Base-by-base conservation (phyloP, 1,140 invertebrate genomes). In the Aphelinus certus region DNA sequence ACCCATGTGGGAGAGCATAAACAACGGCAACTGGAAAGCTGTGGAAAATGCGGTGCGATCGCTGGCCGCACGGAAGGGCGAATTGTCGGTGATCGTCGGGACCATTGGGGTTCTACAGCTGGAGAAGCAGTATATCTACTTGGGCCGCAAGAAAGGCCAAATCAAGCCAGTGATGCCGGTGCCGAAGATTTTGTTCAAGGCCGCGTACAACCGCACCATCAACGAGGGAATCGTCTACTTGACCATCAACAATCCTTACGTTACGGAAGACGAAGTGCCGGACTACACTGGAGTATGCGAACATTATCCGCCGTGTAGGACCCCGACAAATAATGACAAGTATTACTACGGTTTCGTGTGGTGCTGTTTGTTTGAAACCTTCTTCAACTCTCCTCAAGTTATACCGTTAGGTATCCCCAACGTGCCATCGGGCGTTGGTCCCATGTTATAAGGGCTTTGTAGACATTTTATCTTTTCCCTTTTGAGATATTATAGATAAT, bases 51-150 rank as follows among this genome's bases (percentile, higher is more conserved):
- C 4, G 10, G 26, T 58, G 10, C 57, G 57, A n/a, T 1, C n/a
- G 6, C 6, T 26, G 57, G 57, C 57, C 1, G 9, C 10, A 2
- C 10, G 9, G 57, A n/a, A 26, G n/a, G 6, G 43, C 10, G n/a
- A 42, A n/a, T 42, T 26, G 2, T 26, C 26, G 26, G 1, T 26
- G 1, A 42, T 26, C 10, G n/a, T 58, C 57, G n/a, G n/a, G n/a
- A 26, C 57, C 57, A 42, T n/a, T 6, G 57, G 57, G 91, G 10
- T 66, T 10, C 3, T 10, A n/a, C 4, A 10, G 1, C n/a, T 66
- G n/a, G 58, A 61, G 1, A 1, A 10, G 7, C 4, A 61, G 58
- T 42, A 7, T 6, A 55, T 55, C 53, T 55, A 7, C 53, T 55
- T 55, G 53, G 10, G 5, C 5, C 5, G 5, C 53, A 55, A 55